These are phyloP conservation scores for Clarias gariepinus DNA, from an alignment of 2,113 vertebrate species.

Conservation along the genomic window DNA sequence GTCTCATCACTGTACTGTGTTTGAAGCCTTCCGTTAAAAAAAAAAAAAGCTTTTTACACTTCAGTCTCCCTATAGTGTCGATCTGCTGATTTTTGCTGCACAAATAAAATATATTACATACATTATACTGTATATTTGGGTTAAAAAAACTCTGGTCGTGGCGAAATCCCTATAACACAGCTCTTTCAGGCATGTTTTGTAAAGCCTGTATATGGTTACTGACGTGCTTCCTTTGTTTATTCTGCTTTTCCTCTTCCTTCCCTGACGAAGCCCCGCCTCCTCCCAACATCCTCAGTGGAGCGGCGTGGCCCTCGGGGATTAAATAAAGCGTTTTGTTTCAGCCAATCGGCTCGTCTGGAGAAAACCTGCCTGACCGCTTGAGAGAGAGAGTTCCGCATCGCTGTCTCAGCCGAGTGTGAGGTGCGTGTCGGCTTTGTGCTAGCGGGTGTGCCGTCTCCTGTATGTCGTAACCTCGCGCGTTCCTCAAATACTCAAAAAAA, in stretches of 20 bases:
- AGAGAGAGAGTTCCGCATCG: neutral
- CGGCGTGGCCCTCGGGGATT: neutral
- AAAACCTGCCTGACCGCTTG: slow-evolving; percentile 32
- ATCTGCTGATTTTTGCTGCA: neutral
- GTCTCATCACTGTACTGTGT: no score
- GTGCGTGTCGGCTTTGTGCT: neutral
- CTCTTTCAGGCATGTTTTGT: neutral
- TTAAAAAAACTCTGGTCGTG: neutral
- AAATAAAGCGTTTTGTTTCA: slow-evolving; percentile 8
- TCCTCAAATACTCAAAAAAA: neutral
- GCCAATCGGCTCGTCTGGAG: neutral
- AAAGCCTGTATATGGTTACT: neutral
- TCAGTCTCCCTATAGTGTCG: neutral
- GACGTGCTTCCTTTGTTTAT: slow-evolving; percentile 18
- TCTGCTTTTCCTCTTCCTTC: neutral
- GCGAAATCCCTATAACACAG: neutral
- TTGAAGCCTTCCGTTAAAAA: no score
- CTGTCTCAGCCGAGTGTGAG: neutral
- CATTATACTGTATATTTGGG: no score
- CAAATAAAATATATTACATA: no score
- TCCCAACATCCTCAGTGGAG: neutral
- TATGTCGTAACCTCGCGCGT: neutral
- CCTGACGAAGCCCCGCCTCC: neutral
- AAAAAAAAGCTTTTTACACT: no score
- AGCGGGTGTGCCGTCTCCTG: slow-evolving; percentile 7